Percentiles rank a stretch among this genome's conserved stretches.
Evolutionary conservation across 2,113 vertebrate genomes (phyloP).

Genomic region (Mohoua ochrocephala): DNA sequence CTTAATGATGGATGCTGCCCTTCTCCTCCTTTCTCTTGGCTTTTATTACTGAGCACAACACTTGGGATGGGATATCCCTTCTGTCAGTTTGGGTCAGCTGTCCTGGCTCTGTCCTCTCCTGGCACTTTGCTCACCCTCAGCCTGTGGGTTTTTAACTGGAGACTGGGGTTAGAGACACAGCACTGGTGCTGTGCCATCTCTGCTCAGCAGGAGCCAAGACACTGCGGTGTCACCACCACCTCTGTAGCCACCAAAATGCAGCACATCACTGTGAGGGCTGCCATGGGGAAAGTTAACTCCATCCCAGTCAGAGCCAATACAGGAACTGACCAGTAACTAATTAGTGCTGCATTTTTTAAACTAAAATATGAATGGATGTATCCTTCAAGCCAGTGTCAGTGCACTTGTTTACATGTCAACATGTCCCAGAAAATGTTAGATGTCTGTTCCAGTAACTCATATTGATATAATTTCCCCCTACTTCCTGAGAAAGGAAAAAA

Average conservation of each 20-base stretch:
- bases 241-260: not conserved
- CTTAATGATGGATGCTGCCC: not conserved
- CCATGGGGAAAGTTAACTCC: not conserved
- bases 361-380: not conserved
- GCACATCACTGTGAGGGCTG: no score
- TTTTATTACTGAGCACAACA: not conserved
- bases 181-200: rapidly evolving
- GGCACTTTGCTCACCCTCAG: not conserved
- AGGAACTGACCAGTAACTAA: not conserved
- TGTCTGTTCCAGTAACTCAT: not conserved
- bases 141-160: no score
- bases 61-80: not conserved
- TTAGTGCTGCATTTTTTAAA: not conserved
- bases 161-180: rapidly evolving
- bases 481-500: not conserved
- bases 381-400: not conserved
- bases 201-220: not conserved
- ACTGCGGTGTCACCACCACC: not conserved
- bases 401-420: not conserved
- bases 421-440: not conserved
- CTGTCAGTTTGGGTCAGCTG: not conserved
- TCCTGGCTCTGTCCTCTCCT: not conserved
- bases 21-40: not conserved
- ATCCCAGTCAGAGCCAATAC: not conserved
- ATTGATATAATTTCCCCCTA: not conserved